These are phyloP conservation scores for Andrena flavipes DNA, from an alignment of 2,888 invertebrate genomes.

Conservation along the genomic window DNA sequence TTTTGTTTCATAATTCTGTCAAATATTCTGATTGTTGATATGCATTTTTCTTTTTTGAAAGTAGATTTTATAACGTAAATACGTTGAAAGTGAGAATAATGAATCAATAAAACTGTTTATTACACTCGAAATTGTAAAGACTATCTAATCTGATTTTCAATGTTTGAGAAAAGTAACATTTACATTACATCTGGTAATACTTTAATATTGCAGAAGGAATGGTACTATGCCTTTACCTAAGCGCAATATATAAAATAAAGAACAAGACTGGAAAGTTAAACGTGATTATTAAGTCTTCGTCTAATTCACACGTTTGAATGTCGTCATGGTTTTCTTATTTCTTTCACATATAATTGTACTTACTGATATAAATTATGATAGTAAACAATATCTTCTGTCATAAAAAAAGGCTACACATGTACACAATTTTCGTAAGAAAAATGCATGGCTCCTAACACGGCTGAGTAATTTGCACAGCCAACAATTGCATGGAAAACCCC, in stretches of 20 bases:
- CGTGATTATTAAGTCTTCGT: neutral
- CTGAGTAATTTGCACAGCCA: slow-evolving; percentile 66
- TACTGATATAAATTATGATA: neutral
- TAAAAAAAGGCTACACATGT: neutral
- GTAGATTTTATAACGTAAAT: neutral
- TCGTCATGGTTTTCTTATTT: neutral
- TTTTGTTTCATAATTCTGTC: slow-evolving; percentile 13
- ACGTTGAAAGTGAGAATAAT: neutral
- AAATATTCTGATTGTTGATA: slow-evolving; percentile 31
- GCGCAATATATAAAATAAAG: neutral
- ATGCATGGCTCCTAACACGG: slow-evolving; percentile 56
- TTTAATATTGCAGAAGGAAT: neutral
- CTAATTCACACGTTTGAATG: neutral
- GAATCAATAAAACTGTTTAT: neutral
- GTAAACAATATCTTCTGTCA: neutral
- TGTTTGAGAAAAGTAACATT: neutral
- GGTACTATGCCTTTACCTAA: neutral
- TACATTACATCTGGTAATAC: neutral
- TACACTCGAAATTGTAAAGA: no score
- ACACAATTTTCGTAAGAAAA: slow-evolving; percentile 47
- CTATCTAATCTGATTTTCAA: neutral
- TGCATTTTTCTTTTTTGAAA: slow-evolving; percentile 55
- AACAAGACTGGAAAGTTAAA: slow-evolving; percentile 2
- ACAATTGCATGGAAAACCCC: slow-evolving; percentile 75
- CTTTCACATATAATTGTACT: neutral